Conservation (phyloP, 2,113 vertebrate species). For the Mesembrinibis cayennensis region DNA sequence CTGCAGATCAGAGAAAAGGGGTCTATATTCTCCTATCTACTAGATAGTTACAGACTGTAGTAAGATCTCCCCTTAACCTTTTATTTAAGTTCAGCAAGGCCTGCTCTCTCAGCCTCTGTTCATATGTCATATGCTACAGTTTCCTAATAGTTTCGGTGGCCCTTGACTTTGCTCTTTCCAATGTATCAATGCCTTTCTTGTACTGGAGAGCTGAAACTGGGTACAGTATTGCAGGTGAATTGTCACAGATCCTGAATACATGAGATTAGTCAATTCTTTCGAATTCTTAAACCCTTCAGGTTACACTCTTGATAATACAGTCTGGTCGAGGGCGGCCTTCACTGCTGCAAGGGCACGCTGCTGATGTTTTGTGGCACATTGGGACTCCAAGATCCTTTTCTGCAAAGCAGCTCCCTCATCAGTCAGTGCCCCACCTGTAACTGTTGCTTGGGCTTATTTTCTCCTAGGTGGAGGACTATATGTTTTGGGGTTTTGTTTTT, state of each 20-base stretch:
- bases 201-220: not conserved
- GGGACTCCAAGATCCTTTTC: not conserved
- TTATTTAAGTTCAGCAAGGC: not conserved
- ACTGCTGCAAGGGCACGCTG: not conserved
- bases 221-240: not conserved
- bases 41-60: not conserved
- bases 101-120: not conserved
- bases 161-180: not conserved
- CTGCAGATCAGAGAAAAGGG: not conserved
- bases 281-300: not conserved
- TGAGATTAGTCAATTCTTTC: not conserved
- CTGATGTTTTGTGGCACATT: not conserved
- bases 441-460: not conserved
- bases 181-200: not conserved
- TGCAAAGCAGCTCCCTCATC: not conserved
- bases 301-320: accelerated
- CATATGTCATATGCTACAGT: accelerated
- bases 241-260: not conserved
- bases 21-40: accelerated
- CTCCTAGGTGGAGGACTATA: not conserved
- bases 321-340: not conserved
- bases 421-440: not conserved
- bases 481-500: not conserved
- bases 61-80: not conserved
- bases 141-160: no score